Evolutionary conservation across 2,888 invertebrate genomes (phyloP), one percentile per base, ranked within the genome.

Genomic region (Ophion ellenae): DNA sequence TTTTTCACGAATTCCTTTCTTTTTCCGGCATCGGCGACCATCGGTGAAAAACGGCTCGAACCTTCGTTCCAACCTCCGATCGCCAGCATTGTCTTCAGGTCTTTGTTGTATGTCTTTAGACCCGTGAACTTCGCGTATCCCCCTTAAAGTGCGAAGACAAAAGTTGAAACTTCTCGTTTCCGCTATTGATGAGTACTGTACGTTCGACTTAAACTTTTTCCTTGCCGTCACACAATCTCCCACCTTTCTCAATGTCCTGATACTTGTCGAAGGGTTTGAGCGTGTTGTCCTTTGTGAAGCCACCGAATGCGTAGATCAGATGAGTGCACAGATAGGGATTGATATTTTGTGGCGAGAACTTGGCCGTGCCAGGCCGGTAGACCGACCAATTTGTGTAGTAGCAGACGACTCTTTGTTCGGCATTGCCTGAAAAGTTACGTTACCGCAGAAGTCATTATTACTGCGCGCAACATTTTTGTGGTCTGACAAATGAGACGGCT

Each of bases 1-100:
- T 98, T 98, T 94, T 97, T 97, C 81, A 97, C 97, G 91, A 98
- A 97, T 92, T 97, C 97, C 91, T 96, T 96, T 86, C 98, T 95
- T 86, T 97, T 95, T 59, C 97, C 97, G 2, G 96, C 92, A 89
- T 96, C 97, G 1, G 97, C 97, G 1, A 98, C 98, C 95, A 98
- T 96, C n/a, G 97, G 97, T 0, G 98, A 98, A 94, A 98, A 98
- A 85, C 96, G 94, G 20, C 97, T 95, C 0, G 98, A 98, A 20
- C 98, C 98, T 94, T 98, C 98, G 94, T 98, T 98, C 98, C 98
- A 98, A 0, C 98, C 97, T 1, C 98, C 98, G 90, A 98, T 97
- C 11, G 98, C 98, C 89, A 99, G 95, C 95, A 99, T 94, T 0
- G 98, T 98, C 94, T 98, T 98, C 92, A 98, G 94, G 87, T 98